Evolutionary conservation across 2,797 vertebrate species (phyloP).

Genomic region (Gorsachius magnificus): DNA sequence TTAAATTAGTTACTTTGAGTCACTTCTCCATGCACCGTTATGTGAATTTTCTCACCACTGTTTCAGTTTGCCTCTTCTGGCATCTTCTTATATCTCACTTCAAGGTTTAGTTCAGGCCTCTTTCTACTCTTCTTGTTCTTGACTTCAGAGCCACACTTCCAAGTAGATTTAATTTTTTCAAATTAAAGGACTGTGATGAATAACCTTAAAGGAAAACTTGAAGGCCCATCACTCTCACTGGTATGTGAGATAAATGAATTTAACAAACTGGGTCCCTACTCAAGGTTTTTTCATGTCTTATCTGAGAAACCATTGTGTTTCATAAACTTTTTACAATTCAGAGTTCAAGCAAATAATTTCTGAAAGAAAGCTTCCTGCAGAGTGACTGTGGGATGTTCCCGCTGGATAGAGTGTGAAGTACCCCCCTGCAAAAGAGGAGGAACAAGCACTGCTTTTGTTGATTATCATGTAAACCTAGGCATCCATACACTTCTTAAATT

Average conservation of each 20-base stretch:
- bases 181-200: not conserved
- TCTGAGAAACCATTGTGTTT: not conserved
- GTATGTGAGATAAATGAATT: not conserved
- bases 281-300: not conserved
- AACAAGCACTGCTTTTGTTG: constrained; percentile 59
- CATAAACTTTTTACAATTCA: not conserved
- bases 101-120: not conserved
- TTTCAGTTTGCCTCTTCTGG: not conserved
- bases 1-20: not conserved
- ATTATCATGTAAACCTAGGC: constrained; percentile 71
- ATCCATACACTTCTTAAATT: constrained; percentile 51
- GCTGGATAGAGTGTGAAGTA: constrained; percentile 24
- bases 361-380: constrained; percentile 44
- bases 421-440: constrained; percentile 25
- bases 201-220: not conserved
- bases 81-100: not conserved
- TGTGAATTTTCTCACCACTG: not conserved
- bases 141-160: not conserved
- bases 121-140: not conserved
- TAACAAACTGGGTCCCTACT: not conserved
- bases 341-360: constrained; percentile 20
- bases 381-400: constrained; percentile 34
- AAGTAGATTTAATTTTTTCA: not conserved
- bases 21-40: not conserved
- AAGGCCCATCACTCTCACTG: not conserved